Evolutionary conservation across 2,888 invertebrate species (phyloP).

Genomic region (Rhyacophila evoluta): DNA sequence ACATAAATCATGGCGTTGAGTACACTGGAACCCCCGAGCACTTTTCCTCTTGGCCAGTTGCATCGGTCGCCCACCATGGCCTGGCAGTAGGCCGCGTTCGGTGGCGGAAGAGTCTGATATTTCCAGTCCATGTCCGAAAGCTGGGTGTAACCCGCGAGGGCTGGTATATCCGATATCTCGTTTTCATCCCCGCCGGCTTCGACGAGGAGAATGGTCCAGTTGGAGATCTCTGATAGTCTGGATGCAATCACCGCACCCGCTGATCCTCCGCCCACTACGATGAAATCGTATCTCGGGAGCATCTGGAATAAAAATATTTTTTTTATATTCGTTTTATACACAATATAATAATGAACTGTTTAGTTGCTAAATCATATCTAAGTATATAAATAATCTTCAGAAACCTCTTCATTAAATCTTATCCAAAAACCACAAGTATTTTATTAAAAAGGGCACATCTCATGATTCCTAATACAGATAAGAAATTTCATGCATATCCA

Average conservation of each 20-base stretch:
- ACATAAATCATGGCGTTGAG: constrained; percentile 94
- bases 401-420: too few relatives aligned
- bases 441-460: too few relatives aligned
- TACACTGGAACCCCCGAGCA: constrained; percentile 88
- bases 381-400: too few relatives aligned
- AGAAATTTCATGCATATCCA: too few relatives aligned
- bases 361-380: too few relatives aligned
- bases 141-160: constrained; percentile 86
- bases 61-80: constrained; percentile 90
- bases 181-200: constrained; percentile 92
- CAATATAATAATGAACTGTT: too few relatives aligned
- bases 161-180: constrained; percentile 89
- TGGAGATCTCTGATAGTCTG: constrained; percentile 81
- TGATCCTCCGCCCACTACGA: constrained; percentile 89
- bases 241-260: constrained; percentile 92
- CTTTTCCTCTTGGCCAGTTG: constrained; percentile 94
- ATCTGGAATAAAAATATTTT: constrained; percentile 75
- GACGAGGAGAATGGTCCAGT: constrained; percentile 85
- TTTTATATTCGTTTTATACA: too few relatives aligned
- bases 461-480: too few relatives aligned
- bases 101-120: constrained; percentile 86
- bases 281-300: constrained; percentile 84
- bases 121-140: constrained; percentile 92
- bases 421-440: too few relatives aligned
- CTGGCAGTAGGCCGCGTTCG: constrained; percentile 83